These are phyloP conservation scores for Myotis yumanensis DNA, from an alignment of 2,113 vertebrate species.

Conservation along the genomic window DNA sequence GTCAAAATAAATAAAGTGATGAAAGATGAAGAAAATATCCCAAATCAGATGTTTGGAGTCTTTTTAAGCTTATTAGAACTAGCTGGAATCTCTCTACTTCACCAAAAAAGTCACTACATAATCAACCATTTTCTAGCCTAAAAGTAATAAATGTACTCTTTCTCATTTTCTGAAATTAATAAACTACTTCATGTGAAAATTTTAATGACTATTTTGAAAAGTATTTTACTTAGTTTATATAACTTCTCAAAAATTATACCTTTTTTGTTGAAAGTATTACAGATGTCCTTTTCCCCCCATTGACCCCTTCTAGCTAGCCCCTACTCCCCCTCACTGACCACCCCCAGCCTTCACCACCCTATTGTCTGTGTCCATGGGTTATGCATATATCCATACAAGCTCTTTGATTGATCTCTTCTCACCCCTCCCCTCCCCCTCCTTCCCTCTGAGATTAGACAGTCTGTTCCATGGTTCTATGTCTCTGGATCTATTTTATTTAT, in stretches of 20 bases:
- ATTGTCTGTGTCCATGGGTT: too few species aligned
- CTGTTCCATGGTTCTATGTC: too few species aligned
- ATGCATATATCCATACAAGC: too few species aligned
- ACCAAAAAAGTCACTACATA: conserved; percentile 10
- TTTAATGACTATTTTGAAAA: neutral
- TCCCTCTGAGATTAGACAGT: too few species aligned
- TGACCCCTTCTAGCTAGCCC: too few species aligned
- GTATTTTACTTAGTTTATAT: neutral
- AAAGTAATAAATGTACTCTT: conserved; percentile 14
- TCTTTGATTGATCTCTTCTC: too few species aligned
- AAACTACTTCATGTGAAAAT: conserved; percentile 5
- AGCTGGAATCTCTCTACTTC: neutral
- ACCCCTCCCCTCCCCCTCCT: too few species aligned
- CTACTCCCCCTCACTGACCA: too few species aligned
- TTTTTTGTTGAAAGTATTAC: too few species aligned
- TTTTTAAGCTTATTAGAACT: conserved; percentile 35
- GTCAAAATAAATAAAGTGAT: conserved; percentile 50
- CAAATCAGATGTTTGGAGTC: neutral
- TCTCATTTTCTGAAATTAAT: conserved; percentile 27
- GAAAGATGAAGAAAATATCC: neutral
- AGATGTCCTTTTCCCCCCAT: too few species aligned
- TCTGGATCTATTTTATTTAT: too few species aligned
- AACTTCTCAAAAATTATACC: neutral
- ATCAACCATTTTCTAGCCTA: conserved; percentile 28
- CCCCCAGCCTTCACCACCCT: too few species aligned